phyloP scores from a whole-genome alignment of 2,888 invertebrate species.

The Hartigia nigra region DNA sequence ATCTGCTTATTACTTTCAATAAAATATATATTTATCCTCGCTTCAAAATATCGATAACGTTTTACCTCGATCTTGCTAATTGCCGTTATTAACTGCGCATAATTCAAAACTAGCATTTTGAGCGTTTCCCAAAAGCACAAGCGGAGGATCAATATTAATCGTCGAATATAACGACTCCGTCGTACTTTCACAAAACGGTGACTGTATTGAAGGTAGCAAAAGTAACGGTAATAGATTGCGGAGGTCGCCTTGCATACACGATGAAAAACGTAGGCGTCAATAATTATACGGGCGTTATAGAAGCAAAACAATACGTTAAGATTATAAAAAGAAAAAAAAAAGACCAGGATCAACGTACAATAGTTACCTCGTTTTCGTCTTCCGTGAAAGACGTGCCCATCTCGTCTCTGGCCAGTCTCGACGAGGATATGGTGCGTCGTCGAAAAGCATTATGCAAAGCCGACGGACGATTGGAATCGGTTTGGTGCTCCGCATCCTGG shows the following conservation, averaged over 20 bases:
- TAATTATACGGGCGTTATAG: background rate
- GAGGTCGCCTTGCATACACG: background rate
- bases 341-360: conserved; percentile 1
- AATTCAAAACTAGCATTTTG: background rate
- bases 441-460: conserved; percentile 56
- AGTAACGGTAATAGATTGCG: background rate
- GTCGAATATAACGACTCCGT: background rate
- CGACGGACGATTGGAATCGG: conserved; percentile 51
- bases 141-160: background rate
- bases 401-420: conserved; percentile 56
- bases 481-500: conserved; percentile 53
- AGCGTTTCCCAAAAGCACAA: background rate
- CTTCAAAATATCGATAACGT: background rate
- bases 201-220: background rate
- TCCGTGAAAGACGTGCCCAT: conserved; percentile 42
- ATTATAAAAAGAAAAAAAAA: background rate
- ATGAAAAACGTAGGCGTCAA: background rate
- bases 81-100: background rate
- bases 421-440: conserved; percentile 54
- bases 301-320: background rate
- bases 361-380: conserved; percentile 58
- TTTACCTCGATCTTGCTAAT: background rate
- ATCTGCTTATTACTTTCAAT: background rate
- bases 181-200: background rate
- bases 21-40: background rate